Base-by-base conservation (phyloP, 2,888 invertebrate genomes). In the Eupithecia abbreviata region DNA sequence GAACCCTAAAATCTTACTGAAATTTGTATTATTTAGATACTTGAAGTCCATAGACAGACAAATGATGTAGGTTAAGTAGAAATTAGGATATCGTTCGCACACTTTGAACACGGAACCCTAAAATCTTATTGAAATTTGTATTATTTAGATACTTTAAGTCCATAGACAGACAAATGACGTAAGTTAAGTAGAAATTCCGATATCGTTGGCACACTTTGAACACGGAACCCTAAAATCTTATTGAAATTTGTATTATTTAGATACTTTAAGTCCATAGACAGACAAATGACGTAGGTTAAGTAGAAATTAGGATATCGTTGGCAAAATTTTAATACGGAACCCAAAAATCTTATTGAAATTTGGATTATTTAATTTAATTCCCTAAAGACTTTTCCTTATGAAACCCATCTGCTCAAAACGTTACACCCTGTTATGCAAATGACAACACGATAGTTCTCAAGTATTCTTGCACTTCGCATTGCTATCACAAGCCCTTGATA, bases 401-500 rank as follows among this genome's bases (percentile, higher is more conserved):
- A 66, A 15, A 6, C 3, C 51, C 2, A 6, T 41, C 65, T 42
- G 66, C 69, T 18, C 18, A 69, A 66, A 62, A 42, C 45, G 41
- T 13, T n/a, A 15, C 12, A 65, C 30, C 47, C 49, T 18, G 13
- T 72, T 72, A 72, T 51, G 7, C 62, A 45, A 0, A n/a, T 75
- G 41, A 58, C 47, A 80, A 78, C 65, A 45, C 72, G 55, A 74
- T 67, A 71, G 74, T 73, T 72, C 71, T 72, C 51, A 49, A 72
- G 18, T 80, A 77, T 79, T 77, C 78, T 76, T 80, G 79, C 76
- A 82, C 73, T 76, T 79, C 81, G 79, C 81, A 81, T 79, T 67
- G 77, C 81, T 80, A 84, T 78, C 77, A 74, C 82, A 83, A 83
- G 78, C 80, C 78, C 84, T 85, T 88, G 89, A 91, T 90, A 89